Percentiles rank a stretch among this genome's conserved stretches.
phyloP scores from a whole-genome alignment of 2,113 vertebrate genomes.

The Epinephelus fuscoguttatus region DNA sequence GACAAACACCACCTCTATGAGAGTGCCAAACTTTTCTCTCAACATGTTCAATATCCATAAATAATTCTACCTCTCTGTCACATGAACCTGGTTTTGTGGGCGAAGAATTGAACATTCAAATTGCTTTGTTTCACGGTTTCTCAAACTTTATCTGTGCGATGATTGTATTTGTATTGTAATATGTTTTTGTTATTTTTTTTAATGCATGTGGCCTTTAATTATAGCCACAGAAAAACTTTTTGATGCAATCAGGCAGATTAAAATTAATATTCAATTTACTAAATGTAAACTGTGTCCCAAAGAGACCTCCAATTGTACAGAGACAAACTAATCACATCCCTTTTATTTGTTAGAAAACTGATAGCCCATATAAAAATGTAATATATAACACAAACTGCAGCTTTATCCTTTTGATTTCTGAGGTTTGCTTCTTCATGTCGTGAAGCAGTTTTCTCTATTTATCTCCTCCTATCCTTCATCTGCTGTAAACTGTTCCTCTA shows the following conservation, averaged over 20 bases:
- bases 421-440: conserved; percentile 46
- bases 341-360: conserved; percentile 16
- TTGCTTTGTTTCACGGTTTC: conserved; percentile 27
- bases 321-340: conserved; percentile 27
- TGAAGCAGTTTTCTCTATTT: conserved; percentile 54
- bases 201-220: neutral
- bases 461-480: conserved; percentile 54
- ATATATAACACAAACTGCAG: conserved; percentile 51
- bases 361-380: conserved; percentile 35
- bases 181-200: neutral
- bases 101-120: conserved; percentile 28
- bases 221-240: neutral
- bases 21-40: conserved; percentile 27
- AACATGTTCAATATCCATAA: conserved; percentile 11
- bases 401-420: conserved; percentile 49
- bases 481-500: conserved; percentile 35
- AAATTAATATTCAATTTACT: neutral
- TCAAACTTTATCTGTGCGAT: conserved; percentile 12
- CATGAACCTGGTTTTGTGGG: conserved; percentile 36
- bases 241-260: neutral
- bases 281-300: neutral
- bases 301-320: neutral
- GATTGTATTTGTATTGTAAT: neutral
- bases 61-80: conserved; percentile 74
- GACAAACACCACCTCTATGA: conserved; percentile 33